A percentile compares a stretch with the other conserved stretches of the same genome.
Conservation (phyloP, 1,140 invertebrate species). For the Papilio polyxenes region DNA sequence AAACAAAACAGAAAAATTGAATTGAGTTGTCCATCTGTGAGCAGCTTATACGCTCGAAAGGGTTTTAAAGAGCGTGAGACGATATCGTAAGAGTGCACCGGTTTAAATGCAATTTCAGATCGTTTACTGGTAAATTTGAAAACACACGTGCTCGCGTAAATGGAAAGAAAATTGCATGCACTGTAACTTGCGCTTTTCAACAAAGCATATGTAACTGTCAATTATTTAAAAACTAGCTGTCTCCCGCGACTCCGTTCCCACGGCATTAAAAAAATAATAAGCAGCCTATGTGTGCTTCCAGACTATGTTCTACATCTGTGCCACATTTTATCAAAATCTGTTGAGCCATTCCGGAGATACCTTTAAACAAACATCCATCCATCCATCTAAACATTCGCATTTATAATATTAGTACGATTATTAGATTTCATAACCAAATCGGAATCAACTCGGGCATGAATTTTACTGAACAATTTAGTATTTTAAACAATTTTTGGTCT, state of each 20-base stretch:
- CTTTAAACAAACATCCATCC: no score
- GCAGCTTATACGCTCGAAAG: conserved; percentile 7
- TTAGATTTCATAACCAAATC: no score
- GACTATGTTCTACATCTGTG: no score
- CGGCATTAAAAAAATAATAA: no score
- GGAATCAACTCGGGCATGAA: not conserved
- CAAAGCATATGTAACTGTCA: not conserved
- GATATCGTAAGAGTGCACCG: conserved; percentile 30
- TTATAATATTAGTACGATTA: no score
- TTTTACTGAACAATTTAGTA: not conserved
- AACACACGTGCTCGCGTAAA: conserved; percentile 14
- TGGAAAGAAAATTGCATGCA: conserved; percentile 21
- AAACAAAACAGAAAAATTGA: conserved; percentile 9
- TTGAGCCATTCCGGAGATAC: no score
- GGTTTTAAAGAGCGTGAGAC: conserved; percentile 20
- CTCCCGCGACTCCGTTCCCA: no score
- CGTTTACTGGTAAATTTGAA: conserved; percentile 29
- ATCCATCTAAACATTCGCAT: no score
- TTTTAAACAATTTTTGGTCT: not conserved
- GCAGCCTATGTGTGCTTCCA: no score
- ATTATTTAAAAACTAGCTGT: no score
- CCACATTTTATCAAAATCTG: no score
- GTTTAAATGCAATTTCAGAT: conserved; percentile 24
- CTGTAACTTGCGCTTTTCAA: not conserved
- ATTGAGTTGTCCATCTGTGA: conserved; percentile 3